A percentile compares a stretch with the other conserved stretches of the same genome.
Evolutionary conservation across 2,888 invertebrate species (phyloP).

Genomic region (Mythimna loreyi): DNA sequence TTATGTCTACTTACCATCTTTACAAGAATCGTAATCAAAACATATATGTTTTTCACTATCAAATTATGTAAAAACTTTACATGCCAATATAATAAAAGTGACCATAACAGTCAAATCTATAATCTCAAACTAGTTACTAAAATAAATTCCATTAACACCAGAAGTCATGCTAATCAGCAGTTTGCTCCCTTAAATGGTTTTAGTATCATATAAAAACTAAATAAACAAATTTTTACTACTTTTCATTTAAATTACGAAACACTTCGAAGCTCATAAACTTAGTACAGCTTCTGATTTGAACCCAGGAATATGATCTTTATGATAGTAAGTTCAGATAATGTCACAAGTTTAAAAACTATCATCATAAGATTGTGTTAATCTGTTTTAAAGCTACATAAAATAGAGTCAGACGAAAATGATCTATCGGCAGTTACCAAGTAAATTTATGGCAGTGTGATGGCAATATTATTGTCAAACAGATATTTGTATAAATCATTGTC

Average conservation of each 20-base stretch:
- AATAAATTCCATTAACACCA: slow-evolving; percentile 28
- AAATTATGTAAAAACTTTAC: slow-evolving; percentile 3
- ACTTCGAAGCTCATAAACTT: slow-evolving; percentile 39
- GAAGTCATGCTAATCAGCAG: slow-evolving; percentile 22
- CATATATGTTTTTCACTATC: not conserved
- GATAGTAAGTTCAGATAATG: slow-evolving; percentile 4
- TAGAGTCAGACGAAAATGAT: not conserved
- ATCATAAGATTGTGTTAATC: not conserved
- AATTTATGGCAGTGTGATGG: not conserved
- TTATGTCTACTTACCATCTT: not conserved
- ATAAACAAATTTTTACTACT: slow-evolving; percentile 40
- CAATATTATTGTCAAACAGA: not conserved
- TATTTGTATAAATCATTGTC: too few relatives aligned
- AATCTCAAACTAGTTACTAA: not conserved
- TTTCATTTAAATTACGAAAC: slow-evolving; percentile 25
- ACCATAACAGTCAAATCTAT: not conserved
- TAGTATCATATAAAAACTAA: slow-evolving; percentile 46
- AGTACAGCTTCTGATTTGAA: slow-evolving; percentile 26
- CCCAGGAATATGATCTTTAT: slow-evolving; percentile 32
- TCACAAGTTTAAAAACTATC: not conserved
- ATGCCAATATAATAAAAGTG: not conserved
- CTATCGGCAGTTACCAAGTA: not conserved
- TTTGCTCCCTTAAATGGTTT: slow-evolving; percentile 5
- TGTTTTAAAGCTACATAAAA: slow-evolving; percentile 1
- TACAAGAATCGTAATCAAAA: not conserved